Evolutionary conservation across 1,140 invertebrate genomes (phyloP).

Genomic region (Phthorimaea operculella): DNA sequence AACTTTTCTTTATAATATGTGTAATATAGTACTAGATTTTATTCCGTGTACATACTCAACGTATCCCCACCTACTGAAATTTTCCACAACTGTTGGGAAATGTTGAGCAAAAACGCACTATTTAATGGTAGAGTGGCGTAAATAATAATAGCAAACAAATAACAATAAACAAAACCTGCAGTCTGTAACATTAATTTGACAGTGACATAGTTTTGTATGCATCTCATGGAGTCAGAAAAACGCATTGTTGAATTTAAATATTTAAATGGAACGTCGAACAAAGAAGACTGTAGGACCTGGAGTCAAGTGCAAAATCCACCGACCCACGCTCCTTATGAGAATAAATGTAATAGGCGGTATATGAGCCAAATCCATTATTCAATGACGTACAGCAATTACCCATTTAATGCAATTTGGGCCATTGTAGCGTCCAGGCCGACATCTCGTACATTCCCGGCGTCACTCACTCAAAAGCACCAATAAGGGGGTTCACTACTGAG

Average conservation of each 20-base stretch:
- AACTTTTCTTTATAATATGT: no score
- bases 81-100: no score
- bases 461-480: constrained; percentile 63
- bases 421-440: constrained; percentile 48
- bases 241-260: constrained; percentile 49
- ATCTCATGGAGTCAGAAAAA: constrained; percentile 40
- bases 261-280: constrained; percentile 53
- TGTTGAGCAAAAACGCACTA: no score
- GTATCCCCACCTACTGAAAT: no score
- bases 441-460: constrained; percentile 53
- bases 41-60: no score
- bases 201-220: constrained; percentile 38
- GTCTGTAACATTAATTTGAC: not conserved
- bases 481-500: constrained; percentile 48
- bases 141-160: no score
- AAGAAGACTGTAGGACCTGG: constrained; percentile 27
- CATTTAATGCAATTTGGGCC: constrained; percentile 64
- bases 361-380: constrained; percentile 62
- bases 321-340: constrained; percentile 44
- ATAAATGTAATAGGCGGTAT: constrained; percentile 51
- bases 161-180: no score
- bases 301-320: constrained; percentile 59
- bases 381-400: constrained; percentile 66
- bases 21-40: no score
- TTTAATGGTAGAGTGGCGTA: no score